These are phyloP conservation scores for Carcina quercana DNA, from an alignment of 2,888 invertebrate species.

Conservation along the genomic window DNA sequence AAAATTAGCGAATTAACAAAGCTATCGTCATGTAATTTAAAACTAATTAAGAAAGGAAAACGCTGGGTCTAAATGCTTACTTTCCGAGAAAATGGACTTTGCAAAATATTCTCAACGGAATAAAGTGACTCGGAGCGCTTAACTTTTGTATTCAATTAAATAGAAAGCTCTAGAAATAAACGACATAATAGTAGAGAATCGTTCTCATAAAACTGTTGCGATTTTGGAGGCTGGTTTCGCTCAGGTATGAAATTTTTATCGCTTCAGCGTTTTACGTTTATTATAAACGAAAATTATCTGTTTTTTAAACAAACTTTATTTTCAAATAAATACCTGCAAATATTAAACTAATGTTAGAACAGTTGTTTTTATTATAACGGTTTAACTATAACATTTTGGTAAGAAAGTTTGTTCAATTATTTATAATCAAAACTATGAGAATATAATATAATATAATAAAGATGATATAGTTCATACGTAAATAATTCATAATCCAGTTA, in stretches of 20 bases:
- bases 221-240: slow-evolving; percentile 38
- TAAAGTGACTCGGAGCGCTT: slow-evolving; percentile 57
- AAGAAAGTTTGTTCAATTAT: too few relatives aligned
- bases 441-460: too few relatives aligned
- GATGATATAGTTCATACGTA: too few relatives aligned
- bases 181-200: slow-evolving; percentile 38
- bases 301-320: too few relatives aligned
- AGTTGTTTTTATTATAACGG: too few relatives aligned
- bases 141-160: slow-evolving; percentile 70
- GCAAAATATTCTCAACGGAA: slow-evolving; percentile 56
- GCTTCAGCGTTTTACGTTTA: not conserved
- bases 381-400: too few relatives aligned
- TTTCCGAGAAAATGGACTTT: slow-evolving; percentile 62
- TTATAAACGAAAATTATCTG: too few relatives aligned
- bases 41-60: slow-evolving; percentile 70
- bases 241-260: slow-evolving; percentile 21
- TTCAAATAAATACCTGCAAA: too few relatives aligned
- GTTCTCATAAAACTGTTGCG: slow-evolving; percentile 37
- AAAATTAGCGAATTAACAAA: slow-evolving; percentile 60
- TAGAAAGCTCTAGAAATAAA: slow-evolving; percentile 61
- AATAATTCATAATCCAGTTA: too few relatives aligned
- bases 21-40: slow-evolving; percentile 66
- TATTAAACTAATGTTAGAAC: too few relatives aligned
- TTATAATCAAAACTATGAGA: too few relatives aligned
- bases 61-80: slow-evolving; percentile 57